These are phyloP conservation scores for Bostrychus sinensis DNA, from an alignment of 2,113 vertebrate species.

Conservation along the genomic window DNA sequence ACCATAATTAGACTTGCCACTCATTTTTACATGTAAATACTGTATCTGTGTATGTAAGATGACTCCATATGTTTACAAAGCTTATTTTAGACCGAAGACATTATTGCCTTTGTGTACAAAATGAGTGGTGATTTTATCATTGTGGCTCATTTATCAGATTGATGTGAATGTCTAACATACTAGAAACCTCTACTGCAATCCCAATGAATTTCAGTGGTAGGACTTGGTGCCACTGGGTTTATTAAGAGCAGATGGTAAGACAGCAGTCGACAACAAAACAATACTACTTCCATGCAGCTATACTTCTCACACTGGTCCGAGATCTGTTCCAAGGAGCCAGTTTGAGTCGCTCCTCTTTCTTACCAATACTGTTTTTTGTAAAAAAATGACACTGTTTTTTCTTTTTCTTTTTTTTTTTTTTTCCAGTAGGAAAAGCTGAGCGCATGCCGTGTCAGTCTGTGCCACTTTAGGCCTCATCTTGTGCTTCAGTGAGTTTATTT, in stretches of 20 bases:
- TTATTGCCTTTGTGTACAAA: slow-evolving; percentile 51
- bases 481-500: slow-evolving; percentile 67
- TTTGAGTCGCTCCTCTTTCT: slow-evolving; percentile 67
- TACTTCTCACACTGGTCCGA: slow-evolving; percentile 30
- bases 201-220: slow-evolving; percentile 29
- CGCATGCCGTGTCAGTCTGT: slow-evolving; percentile 62
- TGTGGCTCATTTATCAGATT: slow-evolving; percentile 35
- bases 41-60: slow-evolving; percentile 33
- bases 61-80: slow-evolving; percentile 62
- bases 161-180: slow-evolving; percentile 18
- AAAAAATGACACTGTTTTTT: slow-evolving; percentile 43
- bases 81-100: slow-evolving; percentile 53
- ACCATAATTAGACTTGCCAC: slow-evolving; percentile 47
- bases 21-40: slow-evolving; percentile 65
- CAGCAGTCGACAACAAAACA: slow-evolving; percentile 25
- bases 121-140: slow-evolving; percentile 54
- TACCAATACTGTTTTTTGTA: slow-evolving; percentile 51
- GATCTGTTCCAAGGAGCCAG: slow-evolving; percentile 27
- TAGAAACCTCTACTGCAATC: slow-evolving; percentile 24
- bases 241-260: slow-evolving; percentile 16
- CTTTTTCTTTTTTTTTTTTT: too few species aligned
- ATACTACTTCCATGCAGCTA: slow-evolving; percentile 65
- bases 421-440: slow-evolving; percentile 36
- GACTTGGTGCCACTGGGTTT: slow-evolving; percentile 9
- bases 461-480: slow-evolving; percentile 50